A percentile compares a stretch with the other conserved stretches of the same genome.
Conservation (phyloP, 2,797 vertebrate genomes). For the Aplochiton taeniatus region DNA sequence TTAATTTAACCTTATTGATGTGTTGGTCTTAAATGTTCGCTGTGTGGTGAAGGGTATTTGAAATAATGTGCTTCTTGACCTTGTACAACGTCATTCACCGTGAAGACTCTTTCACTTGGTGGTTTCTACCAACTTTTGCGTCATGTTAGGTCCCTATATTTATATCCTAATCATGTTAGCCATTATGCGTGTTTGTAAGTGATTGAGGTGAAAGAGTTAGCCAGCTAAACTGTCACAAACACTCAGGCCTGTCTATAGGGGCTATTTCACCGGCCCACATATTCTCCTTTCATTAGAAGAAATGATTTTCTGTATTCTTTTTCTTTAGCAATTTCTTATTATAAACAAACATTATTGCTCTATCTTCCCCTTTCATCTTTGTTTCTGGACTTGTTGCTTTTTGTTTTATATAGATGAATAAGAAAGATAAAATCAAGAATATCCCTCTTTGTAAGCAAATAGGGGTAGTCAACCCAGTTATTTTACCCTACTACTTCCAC, state of each 20-base stretch:
- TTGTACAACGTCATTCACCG: slow-evolving; percentile 31
- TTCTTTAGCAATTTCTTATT: slow-evolving; percentile 4
- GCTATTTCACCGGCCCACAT: slow-evolving; percentile 12
- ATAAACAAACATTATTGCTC: slow-evolving; percentile 11
- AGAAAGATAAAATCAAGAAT: slow-evolving; percentile 21
- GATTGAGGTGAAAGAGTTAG: slow-evolving; percentile 47
- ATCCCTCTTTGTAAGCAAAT: slow-evolving; percentile 15
- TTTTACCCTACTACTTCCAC: slow-evolving; percentile 51
- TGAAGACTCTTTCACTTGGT: slow-evolving; percentile 60
- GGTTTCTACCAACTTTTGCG: slow-evolving; percentile 69
- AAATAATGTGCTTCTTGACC: not conserved
- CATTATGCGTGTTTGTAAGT: slow-evolving; percentile 33
- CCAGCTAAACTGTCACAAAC: slow-evolving; percentile 60
- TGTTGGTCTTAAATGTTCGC: slow-evolving; percentile 2
- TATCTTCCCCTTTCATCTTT: slow-evolving; percentile 22
- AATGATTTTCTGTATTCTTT: too few relatives aligned
- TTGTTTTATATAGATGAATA: slow-evolving; percentile 41
- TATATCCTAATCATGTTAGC: slow-evolving; percentile 50
- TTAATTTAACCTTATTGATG: not conserved
- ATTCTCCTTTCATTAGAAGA: too few relatives aligned
- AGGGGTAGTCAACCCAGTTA: slow-evolving; percentile 37
- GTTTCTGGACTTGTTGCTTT: slow-evolving; percentile 33
- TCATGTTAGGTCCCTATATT: slow-evolving; percentile 69
- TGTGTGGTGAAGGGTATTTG: slow-evolving; percentile 9
- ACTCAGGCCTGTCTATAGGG: slow-evolving; percentile 31